Percentiles rank a stretch among this genome's conserved stretches.
These are phyloP conservation scores for Coptotermes formosanus DNA, from an alignment of 1,140 invertebrate species.

Conservation along the genomic window DNA sequence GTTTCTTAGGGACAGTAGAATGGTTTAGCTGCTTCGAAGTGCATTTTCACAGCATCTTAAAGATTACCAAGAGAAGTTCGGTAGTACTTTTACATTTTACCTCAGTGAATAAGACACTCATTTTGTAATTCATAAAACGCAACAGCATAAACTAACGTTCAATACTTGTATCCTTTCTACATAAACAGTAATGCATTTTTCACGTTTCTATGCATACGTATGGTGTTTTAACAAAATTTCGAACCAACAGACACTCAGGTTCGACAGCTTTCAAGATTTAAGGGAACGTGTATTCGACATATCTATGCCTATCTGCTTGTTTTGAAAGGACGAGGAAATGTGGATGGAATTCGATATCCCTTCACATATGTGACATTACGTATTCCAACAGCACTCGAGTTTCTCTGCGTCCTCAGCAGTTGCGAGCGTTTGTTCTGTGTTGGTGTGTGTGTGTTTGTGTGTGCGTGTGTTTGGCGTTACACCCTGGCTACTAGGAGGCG, in stretches of 20 bases:
- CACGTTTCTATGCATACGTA: not conserved
- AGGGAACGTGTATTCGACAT: not conserved
- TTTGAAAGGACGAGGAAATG: not conserved
- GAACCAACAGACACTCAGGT: too few species aligned
- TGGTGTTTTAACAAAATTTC: not conserved
- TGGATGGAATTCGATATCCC: too few species aligned
- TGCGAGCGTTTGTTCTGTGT: not conserved
- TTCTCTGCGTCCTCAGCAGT: slow-evolving; percentile 5
- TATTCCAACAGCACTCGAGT: too few species aligned
- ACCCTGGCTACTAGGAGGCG: not conserved
- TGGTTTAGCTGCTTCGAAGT: not conserved
- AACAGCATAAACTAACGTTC: not conserved
- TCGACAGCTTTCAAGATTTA: not conserved
- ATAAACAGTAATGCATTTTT: not conserved
- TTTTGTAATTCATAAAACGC: not conserved
- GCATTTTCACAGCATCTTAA: not conserved
- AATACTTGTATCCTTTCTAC: not conserved
- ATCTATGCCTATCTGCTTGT: not conserved
- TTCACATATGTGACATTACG: too few species aligned
- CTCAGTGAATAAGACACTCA: not conserved
- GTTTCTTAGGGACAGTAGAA: not conserved
- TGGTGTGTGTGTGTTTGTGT: not conserved
- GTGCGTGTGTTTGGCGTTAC: not conserved
- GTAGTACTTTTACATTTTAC: not conserved
- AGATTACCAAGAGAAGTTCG: not conserved